These are phyloP conservation scores for Setophaga kirtlandii DNA, from an alignment of 2,113 vertebrate genomes.

Conservation along the genomic window DNA sequence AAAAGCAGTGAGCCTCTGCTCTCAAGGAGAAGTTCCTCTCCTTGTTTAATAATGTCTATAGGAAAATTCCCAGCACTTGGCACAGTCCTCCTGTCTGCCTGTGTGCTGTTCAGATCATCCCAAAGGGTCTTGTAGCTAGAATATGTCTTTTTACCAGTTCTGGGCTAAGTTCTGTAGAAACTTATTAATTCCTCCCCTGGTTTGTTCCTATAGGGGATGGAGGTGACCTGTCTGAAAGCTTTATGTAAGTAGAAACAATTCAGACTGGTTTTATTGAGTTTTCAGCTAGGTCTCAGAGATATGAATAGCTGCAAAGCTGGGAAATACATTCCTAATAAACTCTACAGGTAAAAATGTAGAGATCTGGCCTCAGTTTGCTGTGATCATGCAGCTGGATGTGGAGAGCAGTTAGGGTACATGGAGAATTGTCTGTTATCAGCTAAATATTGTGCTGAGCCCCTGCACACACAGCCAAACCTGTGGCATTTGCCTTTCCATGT, in stretches of 20 bases:
- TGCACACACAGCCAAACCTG: neutral
- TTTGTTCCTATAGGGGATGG: neutral
- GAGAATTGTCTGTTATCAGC: neutral
- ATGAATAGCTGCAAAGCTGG: neutral
- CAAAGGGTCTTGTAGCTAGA: neutral
- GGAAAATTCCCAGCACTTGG: neutral
- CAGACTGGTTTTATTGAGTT: neutral
- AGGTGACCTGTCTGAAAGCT: neutral
- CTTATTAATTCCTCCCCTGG: neutral
- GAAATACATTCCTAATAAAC: neutral
- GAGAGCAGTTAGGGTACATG: neutral
- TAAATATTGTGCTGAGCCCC: neutral
- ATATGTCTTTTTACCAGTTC: neutral
- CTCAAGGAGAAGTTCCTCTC: neutral
- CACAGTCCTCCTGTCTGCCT: neutral
- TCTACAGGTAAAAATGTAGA: neutral
- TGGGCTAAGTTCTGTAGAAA: neutral
- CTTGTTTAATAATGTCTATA: neutral
- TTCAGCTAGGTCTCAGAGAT: neutral
- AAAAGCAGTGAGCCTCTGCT: neutral
- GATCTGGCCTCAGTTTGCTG: neutral
- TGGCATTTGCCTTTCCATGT: neutral
- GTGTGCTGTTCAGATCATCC: neutral
- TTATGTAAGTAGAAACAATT: neutral
- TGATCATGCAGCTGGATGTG: neutral